phyloP scores from a whole-genome alignment of 2,888 invertebrate genomes.

The Andricus quercusramuli region DNA sequence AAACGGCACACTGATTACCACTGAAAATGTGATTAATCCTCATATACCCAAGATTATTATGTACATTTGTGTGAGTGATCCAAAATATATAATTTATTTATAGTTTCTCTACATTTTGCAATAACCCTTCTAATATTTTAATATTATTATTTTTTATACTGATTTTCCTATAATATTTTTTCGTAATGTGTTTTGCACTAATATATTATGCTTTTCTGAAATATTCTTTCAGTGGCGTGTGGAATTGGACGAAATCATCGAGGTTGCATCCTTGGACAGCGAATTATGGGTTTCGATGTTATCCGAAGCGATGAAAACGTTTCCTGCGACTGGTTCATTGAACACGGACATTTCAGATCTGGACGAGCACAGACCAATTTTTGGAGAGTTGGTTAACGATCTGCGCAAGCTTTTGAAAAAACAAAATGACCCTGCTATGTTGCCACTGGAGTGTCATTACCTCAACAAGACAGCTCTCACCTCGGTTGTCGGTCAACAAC shows the following conservation, averaged over 20 bases:
- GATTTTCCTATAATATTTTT: too few species aligned
- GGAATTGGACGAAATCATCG: slow-evolving; percentile 96
- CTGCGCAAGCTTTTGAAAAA: slow-evolving; percentile 90
- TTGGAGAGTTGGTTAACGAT: slow-evolving; percentile 93
- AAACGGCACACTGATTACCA: too few species aligned
- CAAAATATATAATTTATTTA: too few species aligned
- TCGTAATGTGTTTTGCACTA: neutral
- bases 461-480: slow-evolving; percentile 95
- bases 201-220: neutral
- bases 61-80: too few species aligned
- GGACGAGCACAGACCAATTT: slow-evolving; percentile 93
- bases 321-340: slow-evolving; percentile 92
- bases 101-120: too few species aligned
- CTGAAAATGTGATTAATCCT: too few species aligned
- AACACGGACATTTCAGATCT: slow-evolving; percentile 94
- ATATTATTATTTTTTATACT: too few species aligned
- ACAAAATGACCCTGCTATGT: slow-evolving; percentile 91
- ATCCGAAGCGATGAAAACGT: slow-evolving; percentile 96
- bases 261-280: slow-evolving; percentile 94
- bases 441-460: slow-evolving; percentile 97
- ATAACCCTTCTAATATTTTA: too few species aligned
- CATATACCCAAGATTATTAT: too few species aligned
- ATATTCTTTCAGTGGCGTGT: slow-evolving; percentile 89
- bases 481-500: slow-evolving; percentile 91
- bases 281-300: slow-evolving; percentile 99